Percentiles rank a stretch among this genome's conserved stretches.
These are phyloP conservation scores for Lasioglossum lativentre DNA, from an alignment of 2,888 invertebrate species.

Conservation along the genomic window DNA sequence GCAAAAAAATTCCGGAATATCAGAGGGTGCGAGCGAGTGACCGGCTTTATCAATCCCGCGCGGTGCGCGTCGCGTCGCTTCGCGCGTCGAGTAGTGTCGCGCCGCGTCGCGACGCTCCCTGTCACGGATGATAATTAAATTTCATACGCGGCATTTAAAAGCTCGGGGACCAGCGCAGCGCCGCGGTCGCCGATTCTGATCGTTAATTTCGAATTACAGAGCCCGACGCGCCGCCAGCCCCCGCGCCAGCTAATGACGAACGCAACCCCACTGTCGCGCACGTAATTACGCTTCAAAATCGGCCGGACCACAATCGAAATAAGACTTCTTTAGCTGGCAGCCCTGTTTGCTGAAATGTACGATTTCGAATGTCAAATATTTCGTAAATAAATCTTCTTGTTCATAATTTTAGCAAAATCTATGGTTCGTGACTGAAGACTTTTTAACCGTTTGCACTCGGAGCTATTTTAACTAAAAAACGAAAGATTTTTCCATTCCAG, in stretches of 20 bases:
- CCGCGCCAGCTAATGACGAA: not conserved
- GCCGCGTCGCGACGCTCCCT: not conserved
- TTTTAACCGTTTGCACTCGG: too few relatives aligned
- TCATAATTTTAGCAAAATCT: too few relatives aligned
- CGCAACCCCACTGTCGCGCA: not conserved
- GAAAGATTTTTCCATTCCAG: too few relatives aligned
- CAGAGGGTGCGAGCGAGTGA: not conserved
- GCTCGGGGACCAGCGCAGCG: not conserved
- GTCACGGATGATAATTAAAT: conserved; percentile 60
- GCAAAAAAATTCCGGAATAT: not conserved
- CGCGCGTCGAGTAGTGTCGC: not conserved
- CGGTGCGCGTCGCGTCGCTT: not conserved
- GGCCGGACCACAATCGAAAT: not conserved
- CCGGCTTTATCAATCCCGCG: not conserved
- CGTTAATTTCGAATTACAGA: conserved; percentile 9
- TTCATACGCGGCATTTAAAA: conserved; percentile 51
- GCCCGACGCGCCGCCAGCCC: not conserved
- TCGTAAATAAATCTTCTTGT: too few relatives aligned
- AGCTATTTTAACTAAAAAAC: too few relatives aligned
- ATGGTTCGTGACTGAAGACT: too few relatives aligned
- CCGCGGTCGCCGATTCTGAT: not conserved
- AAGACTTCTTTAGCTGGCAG: not conserved
- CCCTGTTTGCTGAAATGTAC: not conserved
- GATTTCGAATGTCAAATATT: too few relatives aligned
- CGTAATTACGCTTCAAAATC: not conserved